Conservation (phyloP, 2,113 vertebrate species). For the Amblyopsis rosae region DNA sequence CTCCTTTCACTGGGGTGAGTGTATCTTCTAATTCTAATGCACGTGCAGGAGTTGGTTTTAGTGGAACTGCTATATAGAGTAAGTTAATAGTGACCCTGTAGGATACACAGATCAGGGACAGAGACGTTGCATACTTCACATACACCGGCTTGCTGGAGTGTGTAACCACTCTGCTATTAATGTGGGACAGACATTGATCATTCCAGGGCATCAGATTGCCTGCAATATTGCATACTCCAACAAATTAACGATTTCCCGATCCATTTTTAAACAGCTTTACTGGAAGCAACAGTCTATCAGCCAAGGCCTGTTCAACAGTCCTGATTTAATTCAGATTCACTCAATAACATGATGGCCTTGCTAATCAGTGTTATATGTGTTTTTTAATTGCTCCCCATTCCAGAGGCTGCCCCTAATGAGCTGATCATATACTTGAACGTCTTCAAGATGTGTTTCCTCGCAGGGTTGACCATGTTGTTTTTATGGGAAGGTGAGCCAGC, state of each 20-base stretch:
- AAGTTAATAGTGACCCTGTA: background rate
- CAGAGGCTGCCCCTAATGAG: slow-evolving; percentile 43
- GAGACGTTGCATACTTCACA: slow-evolving; percentile 11
- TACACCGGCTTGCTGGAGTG: slow-evolving; percentile 1
- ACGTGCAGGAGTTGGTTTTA: background rate
- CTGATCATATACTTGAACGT: slow-evolving; percentile 42
- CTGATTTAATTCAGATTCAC: slow-evolving; percentile 35
- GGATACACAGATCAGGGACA: background rate
- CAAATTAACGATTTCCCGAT: slow-evolving; percentile 58
- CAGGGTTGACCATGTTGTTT: slow-evolving; percentile 25
- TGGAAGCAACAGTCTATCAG: slow-evolving; percentile 47
- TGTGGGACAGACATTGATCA: slow-evolving; percentile 53
- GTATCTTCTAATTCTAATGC: background rate
- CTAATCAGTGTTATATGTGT: slow-evolving; percentile 35
- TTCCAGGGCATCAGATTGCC: slow-evolving; percentile 46
- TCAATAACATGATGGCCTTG: slow-evolving; percentile 39
- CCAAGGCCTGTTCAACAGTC: slow-evolving; percentile 35
- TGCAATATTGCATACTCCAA: slow-evolving; percentile 53
- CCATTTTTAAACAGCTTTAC: slow-evolving; percentile 57
- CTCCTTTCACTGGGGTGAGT: slow-evolving; percentile 57
- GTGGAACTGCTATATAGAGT: background rate
- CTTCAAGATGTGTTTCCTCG: slow-evolving; percentile 51
- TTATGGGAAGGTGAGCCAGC: slow-evolving; percentile 39
- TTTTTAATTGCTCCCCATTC: background rate
- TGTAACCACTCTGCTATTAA: slow-evolving; percentile 45